A percentile compares a stretch with the other conserved stretches of the same genome.
Evolutionary conservation across 2,888 invertebrate species (phyloP).

Genomic region (Scaptomyza parva): DNA sequence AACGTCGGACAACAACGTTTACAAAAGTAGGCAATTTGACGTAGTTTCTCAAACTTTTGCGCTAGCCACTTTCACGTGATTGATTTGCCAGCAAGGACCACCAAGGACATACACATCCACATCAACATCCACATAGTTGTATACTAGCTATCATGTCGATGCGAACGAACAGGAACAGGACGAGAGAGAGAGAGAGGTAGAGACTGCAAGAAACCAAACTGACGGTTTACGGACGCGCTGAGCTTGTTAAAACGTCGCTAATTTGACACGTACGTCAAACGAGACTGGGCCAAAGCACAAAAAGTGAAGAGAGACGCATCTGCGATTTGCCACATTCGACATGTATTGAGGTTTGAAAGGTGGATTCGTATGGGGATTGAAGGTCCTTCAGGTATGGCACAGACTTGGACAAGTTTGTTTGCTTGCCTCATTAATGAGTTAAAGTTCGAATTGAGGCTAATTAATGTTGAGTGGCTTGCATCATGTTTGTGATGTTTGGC

Average conservation of each 20-base stretch:
- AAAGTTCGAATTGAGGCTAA: slow-evolving; percentile 75
- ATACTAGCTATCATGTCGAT: slow-evolving; percentile 13
- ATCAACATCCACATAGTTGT: background rate
- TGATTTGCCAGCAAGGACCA: slow-evolving; percentile 58
- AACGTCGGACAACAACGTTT: slow-evolving; percentile 31
- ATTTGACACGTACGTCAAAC: slow-evolving; percentile 78
- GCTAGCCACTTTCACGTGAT: slow-evolving; percentile 72
- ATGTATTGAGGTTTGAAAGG: slow-evolving; percentile 5
- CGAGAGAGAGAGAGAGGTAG: too few species aligned
- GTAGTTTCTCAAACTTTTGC: slow-evolving; percentile 73
- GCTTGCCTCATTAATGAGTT: slow-evolving; percentile 76
- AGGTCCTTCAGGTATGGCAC: slow-evolving; percentile 27
- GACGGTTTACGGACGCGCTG: slow-evolving; percentile 58
- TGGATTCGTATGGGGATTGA: background rate
- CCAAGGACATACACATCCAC: slow-evolving; percentile 23
- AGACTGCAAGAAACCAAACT: slow-evolving; percentile 20
- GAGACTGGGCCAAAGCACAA: slow-evolving; percentile 27
- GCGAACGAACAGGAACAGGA: background rate
- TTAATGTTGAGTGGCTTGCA: slow-evolving; percentile 73
- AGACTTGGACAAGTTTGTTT: slow-evolving; percentile 59
- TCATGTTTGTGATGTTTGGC: slow-evolving; percentile 48
- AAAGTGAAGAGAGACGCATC: slow-evolving; percentile 42
- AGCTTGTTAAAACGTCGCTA: slow-evolving; percentile 80
- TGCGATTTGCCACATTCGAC: slow-evolving; percentile 36
- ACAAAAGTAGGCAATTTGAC: slow-evolving; percentile 77